Percentiles rank a stretch among this genome's conserved stretches.
phyloP scores from a whole-genome alignment of 2,797 vertebrate genomes.

The Scolopax rusticola region DNA sequence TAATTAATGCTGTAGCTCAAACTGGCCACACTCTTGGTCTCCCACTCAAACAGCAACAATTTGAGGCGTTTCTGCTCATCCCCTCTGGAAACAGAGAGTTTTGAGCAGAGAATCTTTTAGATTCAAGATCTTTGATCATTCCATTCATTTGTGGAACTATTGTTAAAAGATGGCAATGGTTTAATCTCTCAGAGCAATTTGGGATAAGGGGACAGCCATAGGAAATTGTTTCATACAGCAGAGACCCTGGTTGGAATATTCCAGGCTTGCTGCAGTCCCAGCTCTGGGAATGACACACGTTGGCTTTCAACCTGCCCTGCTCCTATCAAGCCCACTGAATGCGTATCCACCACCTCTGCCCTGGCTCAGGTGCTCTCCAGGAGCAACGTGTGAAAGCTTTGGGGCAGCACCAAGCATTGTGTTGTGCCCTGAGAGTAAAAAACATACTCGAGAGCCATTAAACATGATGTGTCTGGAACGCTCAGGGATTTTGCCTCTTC shows the following conservation, averaged over 20 bases:
- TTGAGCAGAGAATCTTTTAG: background rate
- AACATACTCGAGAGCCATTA: background rate
- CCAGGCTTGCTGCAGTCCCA: background rate
- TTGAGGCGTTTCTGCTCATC: background rate
- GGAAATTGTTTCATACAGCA: background rate
- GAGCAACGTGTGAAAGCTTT: background rate
- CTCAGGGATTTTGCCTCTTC: background rate
- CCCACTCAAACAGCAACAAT: background rate
- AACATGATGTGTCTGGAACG: fast-evolving
- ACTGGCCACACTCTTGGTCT: background rate
- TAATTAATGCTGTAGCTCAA: background rate
- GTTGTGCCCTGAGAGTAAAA: background rate
- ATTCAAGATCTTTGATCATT: background rate
- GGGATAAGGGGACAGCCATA: background rate
- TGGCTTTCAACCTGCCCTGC: background rate
- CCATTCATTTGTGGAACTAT: fast-evolving
- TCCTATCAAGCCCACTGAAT: fast-evolving
- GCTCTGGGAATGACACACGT: fast-evolving
- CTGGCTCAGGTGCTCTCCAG: background rate
- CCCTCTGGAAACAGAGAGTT: background rate
- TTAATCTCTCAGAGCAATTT: background rate
- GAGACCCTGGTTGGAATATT: background rate
- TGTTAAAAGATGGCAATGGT: background rate
- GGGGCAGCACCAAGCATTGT: background rate
- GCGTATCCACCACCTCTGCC: fast-evolving